phyloP scores from a whole-genome alignment of 2,888 invertebrate genomes.

The Neuroscelio doddi region DNA sequence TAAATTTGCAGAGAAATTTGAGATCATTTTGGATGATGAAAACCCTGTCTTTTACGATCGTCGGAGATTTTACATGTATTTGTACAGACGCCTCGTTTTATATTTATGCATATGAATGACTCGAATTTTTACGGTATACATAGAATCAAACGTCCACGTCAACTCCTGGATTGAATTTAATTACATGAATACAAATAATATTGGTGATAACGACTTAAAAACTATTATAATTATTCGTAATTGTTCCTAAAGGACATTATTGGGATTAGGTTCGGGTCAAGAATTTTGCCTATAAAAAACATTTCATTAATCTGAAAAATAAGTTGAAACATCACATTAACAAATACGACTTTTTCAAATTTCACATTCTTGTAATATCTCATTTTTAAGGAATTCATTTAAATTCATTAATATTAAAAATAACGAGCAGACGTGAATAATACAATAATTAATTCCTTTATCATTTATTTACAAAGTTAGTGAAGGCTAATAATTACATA shows the following conservation, averaged over 20 bases:
- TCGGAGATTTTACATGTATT: slow-evolving; percentile 44
- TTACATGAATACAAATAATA: slow-evolving; percentile 70
- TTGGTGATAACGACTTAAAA: slow-evolving; percentile 68
- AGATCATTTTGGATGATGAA: slow-evolving; percentile 5
- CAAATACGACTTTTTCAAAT: no score
- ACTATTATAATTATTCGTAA: slow-evolving; percentile 51
- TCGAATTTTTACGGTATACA: slow-evolving; percentile 63
- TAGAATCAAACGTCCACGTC: slow-evolving; percentile 65
- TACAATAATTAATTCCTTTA: no score
- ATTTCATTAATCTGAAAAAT: neutral
- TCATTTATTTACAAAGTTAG: no score
- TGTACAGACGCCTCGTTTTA: slow-evolving; percentile 44
- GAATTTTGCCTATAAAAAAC: slow-evolving; percentile 8
- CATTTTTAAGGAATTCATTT: no score
- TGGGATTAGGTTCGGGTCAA: slow-evolving; percentile 27
- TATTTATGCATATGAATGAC: slow-evolving; percentile 58
- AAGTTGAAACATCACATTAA: no score
- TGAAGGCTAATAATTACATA: no score
- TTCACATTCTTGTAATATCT: no score
- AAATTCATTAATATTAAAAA: no score
- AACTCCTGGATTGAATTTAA: slow-evolving; percentile 56
- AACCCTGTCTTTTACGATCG: slow-evolving; percentile 22
- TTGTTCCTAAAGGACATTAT: slow-evolving; percentile 50
- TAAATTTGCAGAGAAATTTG: no score
- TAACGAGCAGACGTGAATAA: no score